A percentile compares a stretch with the other conserved stretches of the same genome.
Evolutionary conservation across 2,113 vertebrate species (phyloP).

Genomic region (Machaerirhynchus nigripectus): DNA sequence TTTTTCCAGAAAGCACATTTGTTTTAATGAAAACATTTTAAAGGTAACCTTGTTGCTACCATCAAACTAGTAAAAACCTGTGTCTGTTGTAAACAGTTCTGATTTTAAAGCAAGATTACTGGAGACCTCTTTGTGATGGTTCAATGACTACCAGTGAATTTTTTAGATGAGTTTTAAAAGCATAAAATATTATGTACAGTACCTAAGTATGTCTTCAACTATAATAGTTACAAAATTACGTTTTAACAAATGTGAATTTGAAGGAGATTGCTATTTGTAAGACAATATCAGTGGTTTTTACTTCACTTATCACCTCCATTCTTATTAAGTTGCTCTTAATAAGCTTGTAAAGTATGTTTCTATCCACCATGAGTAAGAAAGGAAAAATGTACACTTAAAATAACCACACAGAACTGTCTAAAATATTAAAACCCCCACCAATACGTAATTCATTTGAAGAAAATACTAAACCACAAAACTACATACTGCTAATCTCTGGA

Average conservation of each 20-base stretch:
- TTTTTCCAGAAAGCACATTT: background rate
- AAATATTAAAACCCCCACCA: background rate
- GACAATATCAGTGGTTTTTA: background rate
- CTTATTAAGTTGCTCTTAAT: background rate
- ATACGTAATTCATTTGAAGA: background rate
- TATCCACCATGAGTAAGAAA: background rate
- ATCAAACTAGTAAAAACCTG: background rate
- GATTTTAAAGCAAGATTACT: background rate
- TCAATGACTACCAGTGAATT: background rate
- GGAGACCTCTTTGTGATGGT: background rate
- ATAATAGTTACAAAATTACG: background rate
- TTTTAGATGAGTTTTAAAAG: background rate
- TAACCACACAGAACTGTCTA: background rate
- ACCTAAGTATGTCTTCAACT: background rate
- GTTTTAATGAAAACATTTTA: background rate
- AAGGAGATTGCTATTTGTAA: background rate
- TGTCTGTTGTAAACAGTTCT: background rate
- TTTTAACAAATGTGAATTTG: background rate
- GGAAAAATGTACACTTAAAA: background rate
- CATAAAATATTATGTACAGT: background rate
- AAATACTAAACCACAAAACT: background rate
- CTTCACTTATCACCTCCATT: background rate
- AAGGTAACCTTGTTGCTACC: background rate
- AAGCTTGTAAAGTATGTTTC: background rate
- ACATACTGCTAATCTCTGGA: background rate